These are phyloP conservation scores for Tragelaphus imberbis DNA, from an alignment of 2,113 vertebrate species.

Conservation along the genomic window DNA sequence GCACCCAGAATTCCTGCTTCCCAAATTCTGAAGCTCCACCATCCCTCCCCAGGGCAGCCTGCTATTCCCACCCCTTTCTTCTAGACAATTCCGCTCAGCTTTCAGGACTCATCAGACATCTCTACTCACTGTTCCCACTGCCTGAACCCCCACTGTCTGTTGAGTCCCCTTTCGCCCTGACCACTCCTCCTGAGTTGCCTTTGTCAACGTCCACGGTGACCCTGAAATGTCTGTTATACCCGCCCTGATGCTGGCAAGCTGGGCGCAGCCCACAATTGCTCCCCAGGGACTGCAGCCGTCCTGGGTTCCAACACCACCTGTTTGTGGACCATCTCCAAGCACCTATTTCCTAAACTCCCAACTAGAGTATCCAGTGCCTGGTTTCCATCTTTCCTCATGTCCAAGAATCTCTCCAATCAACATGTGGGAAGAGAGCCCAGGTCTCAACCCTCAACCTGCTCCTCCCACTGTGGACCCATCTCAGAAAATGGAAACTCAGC, in stretches of 20 bases:
- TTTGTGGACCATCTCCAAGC: not conserved
- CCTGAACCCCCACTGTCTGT: not conserved
- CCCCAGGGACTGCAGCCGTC: not conserved
- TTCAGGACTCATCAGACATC: not conserved
- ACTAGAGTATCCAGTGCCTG: accelerated
- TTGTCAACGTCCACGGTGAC: not conserved
- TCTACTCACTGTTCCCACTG: not conserved
- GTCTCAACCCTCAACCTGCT: not conserved
- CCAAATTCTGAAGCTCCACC: too few relatives aligned
- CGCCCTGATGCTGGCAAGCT: accelerated
- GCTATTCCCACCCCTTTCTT: too few relatives aligned
- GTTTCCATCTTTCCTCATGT: too few relatives aligned
- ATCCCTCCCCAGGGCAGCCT: not conserved
- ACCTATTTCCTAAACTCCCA: not conserved
- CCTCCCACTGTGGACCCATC: not conserved
- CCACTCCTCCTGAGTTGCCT: not conserved
- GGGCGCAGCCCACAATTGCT: accelerated
- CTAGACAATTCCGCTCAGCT: not conserved
- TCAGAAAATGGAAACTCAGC: not conserved
- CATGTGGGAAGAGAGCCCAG: not conserved
- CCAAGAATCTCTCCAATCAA: not conserved
- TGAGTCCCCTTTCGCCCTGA: accelerated
- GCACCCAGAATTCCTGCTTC: not conserved
- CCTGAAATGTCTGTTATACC: not conserved
- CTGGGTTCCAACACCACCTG: not conserved